Percentiles rank a stretch among this genome's conserved stretches.
Conservation (phyloP, 37 sponge, comb jelly and placozoan species). For the Halichondria panicea region DNA sequence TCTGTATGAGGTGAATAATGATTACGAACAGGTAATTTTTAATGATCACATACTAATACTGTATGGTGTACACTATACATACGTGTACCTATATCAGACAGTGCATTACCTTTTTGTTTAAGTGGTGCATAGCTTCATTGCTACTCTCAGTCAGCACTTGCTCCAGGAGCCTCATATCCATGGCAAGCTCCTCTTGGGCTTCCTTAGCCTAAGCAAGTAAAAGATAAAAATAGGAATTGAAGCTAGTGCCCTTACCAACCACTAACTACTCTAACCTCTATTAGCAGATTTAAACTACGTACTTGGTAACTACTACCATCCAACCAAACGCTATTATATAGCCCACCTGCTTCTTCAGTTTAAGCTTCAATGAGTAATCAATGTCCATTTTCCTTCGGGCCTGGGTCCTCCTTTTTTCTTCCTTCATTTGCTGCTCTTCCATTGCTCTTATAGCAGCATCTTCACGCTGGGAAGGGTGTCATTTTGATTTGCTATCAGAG, state of each 20-base stretch:
- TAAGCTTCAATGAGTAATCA: constrained; percentile 87
- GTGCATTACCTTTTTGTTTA: constrained; percentile 80
- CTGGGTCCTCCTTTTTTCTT: constrained; percentile 86
- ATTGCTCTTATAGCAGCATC: constrained; percentile 71
- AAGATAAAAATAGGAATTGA: background rate
- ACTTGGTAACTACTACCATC: background rate
- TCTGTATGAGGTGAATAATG: constrained; percentile 13
- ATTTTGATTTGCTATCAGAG: background rate
- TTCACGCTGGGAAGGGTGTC: constrained; percentile 51
- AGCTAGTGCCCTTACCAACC: background rate
- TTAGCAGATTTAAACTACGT: background rate
- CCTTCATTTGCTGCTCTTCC: constrained; percentile 65
- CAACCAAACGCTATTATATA: background rate
- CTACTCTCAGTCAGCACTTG: constrained; percentile 72
- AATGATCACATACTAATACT: background rate
- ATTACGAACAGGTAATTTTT: background rate
- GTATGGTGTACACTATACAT: too few species aligned
- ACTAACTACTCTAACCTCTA: too few species aligned
- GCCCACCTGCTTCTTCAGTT: constrained; percentile 76
- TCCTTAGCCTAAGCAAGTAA: constrained; percentile 66
- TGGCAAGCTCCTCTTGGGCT: constrained; percentile 90
- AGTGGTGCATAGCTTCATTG: constrained; percentile 77
- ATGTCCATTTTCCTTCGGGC: constrained; percentile 71
- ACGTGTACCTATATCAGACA: too few species aligned
- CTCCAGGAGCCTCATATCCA: constrained; percentile 97